These are phyloP conservation scores for Helicoverpa armigera DNA, from an alignment of 1,140 invertebrate genomes.

Conservation along the genomic window DNA sequence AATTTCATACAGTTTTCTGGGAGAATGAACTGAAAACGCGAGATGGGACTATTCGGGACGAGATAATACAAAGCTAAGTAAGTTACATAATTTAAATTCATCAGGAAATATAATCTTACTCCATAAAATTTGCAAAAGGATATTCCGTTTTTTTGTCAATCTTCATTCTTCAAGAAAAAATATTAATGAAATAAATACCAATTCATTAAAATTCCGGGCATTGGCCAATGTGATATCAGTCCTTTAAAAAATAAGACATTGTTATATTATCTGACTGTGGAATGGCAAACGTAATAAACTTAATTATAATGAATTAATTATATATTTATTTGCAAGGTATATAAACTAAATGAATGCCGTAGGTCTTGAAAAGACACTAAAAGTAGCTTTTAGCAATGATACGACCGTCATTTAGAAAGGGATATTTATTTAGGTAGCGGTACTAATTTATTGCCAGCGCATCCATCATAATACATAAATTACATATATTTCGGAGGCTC, in stretches of 20 bases:
- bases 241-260: too few species aligned
- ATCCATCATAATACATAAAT: slow-evolving; percentile 63
- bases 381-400: not conserved
- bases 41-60: too few species aligned
- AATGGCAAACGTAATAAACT: not conserved
- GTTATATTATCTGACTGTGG: slow-evolving; percentile 9
- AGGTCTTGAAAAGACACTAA: not conserved
- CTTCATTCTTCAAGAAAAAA: too few species aligned
- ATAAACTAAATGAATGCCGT: not conserved
- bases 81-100: too few species aligned
- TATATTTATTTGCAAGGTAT: too few species aligned
- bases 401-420: not conserved
- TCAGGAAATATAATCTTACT: not conserved
- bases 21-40: too few species aligned
- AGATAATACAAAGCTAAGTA: too few species aligned
- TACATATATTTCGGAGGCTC: slow-evolving; percentile 73
- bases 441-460: slow-evolving; percentile 68
- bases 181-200: too few species aligned
- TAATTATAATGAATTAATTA: not conserved
- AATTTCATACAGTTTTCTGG: too few species aligned
- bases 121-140: slow-evolving; percentile 67
- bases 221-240: too few species aligned
- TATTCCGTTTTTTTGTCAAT: slow-evolving; percentile 52
- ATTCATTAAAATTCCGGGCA: too few species aligned
- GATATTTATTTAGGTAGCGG: not conserved